Percentiles rank a stretch among this genome's conserved stretches.
These are phyloP conservation scores for Pecten maximus DNA, from an alignment of 2,888 invertebrate species.

Conservation along the genomic window DNA sequence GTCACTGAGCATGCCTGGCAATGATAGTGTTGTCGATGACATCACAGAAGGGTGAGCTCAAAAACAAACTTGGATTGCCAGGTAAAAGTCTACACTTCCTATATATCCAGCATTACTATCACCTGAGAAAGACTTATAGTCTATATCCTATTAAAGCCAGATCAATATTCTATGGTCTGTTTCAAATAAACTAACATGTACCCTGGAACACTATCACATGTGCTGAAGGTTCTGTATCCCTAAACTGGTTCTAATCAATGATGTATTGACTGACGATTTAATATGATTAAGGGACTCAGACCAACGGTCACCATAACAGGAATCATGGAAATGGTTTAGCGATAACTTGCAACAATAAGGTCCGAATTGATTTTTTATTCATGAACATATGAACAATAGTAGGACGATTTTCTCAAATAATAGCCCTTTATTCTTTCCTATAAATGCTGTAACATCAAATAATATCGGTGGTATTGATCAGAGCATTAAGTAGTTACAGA, in stretches of 20 bases:
- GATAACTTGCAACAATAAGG: neutral
- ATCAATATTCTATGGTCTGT: constrained; percentile 16
- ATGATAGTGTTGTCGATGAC: constrained; percentile 24
- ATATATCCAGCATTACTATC: neutral
- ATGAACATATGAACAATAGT: neutral
- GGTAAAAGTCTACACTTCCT: constrained; percentile 4
- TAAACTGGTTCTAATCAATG: neutral
- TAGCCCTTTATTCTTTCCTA: neutral
- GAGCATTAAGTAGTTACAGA: neutral
- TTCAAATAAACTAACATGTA: neutral
- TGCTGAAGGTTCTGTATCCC: neutral
- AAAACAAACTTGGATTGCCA: constrained; percentile 8
- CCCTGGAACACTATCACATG: neutral
- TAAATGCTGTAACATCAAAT: constrained; percentile 7
- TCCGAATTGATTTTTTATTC: neutral
- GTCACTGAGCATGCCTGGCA: constrained; percentile 13
- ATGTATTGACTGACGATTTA: neutral
- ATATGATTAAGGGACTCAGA: neutral
- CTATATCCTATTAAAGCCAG: neutral
- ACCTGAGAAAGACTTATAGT: constrained; percentile 28
- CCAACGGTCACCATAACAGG: neutral
- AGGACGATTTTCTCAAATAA: neutral
- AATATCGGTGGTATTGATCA: neutral
- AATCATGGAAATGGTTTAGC: neutral
- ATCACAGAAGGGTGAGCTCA: constrained; percentile 23